Base-by-base conservation (phyloP, 1,140 invertebrate genomes). In the Nephotettix cincticeps region DNA sequence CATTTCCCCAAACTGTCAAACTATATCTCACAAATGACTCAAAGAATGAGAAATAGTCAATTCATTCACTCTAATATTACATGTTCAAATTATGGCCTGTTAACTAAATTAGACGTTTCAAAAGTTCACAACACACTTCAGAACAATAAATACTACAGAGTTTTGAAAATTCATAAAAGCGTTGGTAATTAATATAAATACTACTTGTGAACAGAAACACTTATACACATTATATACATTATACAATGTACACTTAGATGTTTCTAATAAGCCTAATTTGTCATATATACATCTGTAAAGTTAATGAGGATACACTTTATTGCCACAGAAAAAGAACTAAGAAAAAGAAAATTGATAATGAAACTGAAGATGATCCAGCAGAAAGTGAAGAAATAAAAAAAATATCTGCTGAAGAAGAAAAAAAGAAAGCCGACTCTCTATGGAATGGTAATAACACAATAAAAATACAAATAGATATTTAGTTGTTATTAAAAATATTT, bases 381-480 rank as follows among this genome's bases (percentile, higher is more conserved):
- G 54, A 70, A 40, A 68, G 71, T 45, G 66, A 71, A 61, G 68
- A 63, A 54, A 43, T 69, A 47, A 70, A 72, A 63, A 25, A 61
- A 70, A 32, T 68, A 30, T 54, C 67, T 23, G 69, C 69, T 21
- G 76, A 76, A 73, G 75, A 77, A 64, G 74, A 74, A 54, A 77
- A 77, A 69, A 77, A 77, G 67, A 75, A 71, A 69, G 67, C 72
- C 6, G 75, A 75, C 70, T 40, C 71, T 23, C 65, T 77, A 1
- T 77, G 76, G 76, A 75, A 70, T 71, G 76, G 76, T 77, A 72
- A 54, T 36, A 36, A 6, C 14, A n/a, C n/a, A n/a, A n/a, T n/a
- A n/a, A n/a, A n/a, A n/a, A n/a, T n/a, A n/a, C n/a, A n/a, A n/a
- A n/a, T n/a, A n/a, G n/a, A n/a, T n/a, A n/a, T n/a, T n/a, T n/a